phyloP scores from a whole-genome alignment of 1,140 invertebrate genomes.

The Micrasema longulum region DNA sequence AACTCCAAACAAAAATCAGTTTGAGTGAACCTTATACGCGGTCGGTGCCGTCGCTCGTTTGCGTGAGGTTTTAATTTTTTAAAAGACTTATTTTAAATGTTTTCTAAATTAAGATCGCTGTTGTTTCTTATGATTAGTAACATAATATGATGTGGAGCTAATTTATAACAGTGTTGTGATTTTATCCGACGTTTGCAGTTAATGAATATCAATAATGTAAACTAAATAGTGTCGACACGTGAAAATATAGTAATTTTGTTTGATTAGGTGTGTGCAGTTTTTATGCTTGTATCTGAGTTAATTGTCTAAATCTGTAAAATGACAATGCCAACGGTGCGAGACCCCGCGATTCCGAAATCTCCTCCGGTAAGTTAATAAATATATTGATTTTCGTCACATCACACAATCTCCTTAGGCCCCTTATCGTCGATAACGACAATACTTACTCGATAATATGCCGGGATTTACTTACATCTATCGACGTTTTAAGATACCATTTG shows the following conservation, averaged over 20 bases:
- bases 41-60: neutral
- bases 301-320: slow-evolving; percentile 21
- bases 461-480: too few species aligned
- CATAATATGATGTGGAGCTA: slow-evolving; percentile 13
- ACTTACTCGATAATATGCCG: too few species aligned
- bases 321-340: slow-evolving; percentile 37
- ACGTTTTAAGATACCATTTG: too few species aligned
- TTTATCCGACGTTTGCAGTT: slow-evolving; percentile 16
- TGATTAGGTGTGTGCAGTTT: slow-evolving; percentile 24
- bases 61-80: slow-evolving; percentile 8
- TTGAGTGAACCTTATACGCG: neutral
- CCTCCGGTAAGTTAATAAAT: slow-evolving; percentile 30
- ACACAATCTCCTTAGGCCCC: slow-evolving; percentile 10
- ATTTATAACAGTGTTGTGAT: slow-evolving; percentile 10
- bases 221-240: slow-evolving; percentile 18
- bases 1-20: slow-evolving; percentile 20
- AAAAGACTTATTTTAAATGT: slow-evolving; percentile 28
- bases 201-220: slow-evolving; percentile 3
- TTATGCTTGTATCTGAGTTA: neutral
- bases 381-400: slow-evolving; percentile 38
- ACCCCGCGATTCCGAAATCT: slow-evolving; percentile 16
- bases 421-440: neutral
- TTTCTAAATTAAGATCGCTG: slow-evolving; percentile 26
- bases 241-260: slow-evolving; percentile 27
- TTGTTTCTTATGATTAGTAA: neutral